A percentile compares a stretch with the other conserved stretches of the same genome.
Evolutionary conservation across 2,797 vertebrate genomes (phyloP).

Genomic region (Trichosurus vulpecula): DNA sequence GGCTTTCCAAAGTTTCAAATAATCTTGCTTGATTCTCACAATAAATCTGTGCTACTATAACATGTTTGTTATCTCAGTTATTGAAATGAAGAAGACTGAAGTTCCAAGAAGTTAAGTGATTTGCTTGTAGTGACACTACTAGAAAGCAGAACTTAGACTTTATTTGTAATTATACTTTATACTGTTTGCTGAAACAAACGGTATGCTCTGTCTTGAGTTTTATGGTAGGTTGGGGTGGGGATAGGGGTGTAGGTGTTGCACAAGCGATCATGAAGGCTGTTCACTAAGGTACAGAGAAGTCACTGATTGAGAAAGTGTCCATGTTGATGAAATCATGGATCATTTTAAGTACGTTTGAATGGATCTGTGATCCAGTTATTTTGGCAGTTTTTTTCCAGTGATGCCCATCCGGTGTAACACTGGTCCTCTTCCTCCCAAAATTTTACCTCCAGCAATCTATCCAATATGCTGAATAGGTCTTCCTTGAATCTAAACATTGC

Average conservation of each 20-base stretch:
- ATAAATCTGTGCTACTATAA: not conserved
- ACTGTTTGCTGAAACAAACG: not conserved
- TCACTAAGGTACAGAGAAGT: not conserved
- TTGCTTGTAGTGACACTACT: conserved; percentile 24
- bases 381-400: not conserved
- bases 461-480: not conserved
- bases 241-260: not conserved
- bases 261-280: not conserved
- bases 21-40: not conserved
- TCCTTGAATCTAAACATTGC: conserved; percentile 31
- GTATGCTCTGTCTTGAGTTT: not conserved
- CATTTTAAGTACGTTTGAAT: not conserved
- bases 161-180: not conserved
- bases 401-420: not conserved
- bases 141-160: conserved; percentile 10
- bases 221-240: too few species aligned
- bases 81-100: conserved; percentile 13
- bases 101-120: conserved; percentile 1
- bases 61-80: conserved; percentile 5
- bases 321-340: not conserved
- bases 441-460: not conserved
- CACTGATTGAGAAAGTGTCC: not conserved
- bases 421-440: not conserved
- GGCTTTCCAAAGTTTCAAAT: not conserved
- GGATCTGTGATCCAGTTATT: not conserved